These are phyloP conservation scores for Parnassius glacialis DNA, from an alignment of 2,888 invertebrate genomes.

Conservation along the genomic window DNA sequence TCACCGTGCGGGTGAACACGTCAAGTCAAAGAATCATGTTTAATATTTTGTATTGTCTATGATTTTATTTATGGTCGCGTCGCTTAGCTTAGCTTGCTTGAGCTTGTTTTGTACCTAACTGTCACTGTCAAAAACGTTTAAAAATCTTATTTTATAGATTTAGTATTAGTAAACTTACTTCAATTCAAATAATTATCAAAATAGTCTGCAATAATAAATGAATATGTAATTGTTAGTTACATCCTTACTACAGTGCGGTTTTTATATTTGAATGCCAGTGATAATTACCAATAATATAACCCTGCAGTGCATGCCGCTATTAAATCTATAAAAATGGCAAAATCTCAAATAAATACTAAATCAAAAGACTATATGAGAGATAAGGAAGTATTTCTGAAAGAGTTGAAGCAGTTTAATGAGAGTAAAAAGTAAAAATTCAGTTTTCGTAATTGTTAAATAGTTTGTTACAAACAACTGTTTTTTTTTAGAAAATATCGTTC, in stretches of 20 bases:
- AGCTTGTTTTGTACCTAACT: slow-evolving; percentile 24
- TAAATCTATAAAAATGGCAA: slow-evolving; percentile 60
- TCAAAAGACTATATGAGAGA: slow-evolving; percentile 88
- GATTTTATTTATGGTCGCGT: slow-evolving; percentile 5
- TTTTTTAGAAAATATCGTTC: slow-evolving; percentile 1
- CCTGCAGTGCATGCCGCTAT: slow-evolving; percentile 26
- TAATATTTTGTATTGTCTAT: no score
- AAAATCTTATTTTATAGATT: slow-evolving; percentile 20
- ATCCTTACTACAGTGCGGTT: not conserved
- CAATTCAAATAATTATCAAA: not conserved
- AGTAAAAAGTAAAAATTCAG: slow-evolving; percentile 89
- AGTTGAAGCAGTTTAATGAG: slow-evolving; percentile 94
- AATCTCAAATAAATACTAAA: slow-evolving; percentile 74
- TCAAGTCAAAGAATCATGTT: no score
- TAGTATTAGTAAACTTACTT: slow-evolving; percentile 4
- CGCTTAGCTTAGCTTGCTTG: slow-evolving; percentile 19
- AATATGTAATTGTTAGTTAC: not conserved
- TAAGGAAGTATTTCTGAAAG: slow-evolving; percentile 89
- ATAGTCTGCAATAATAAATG: slow-evolving; percentile 3
- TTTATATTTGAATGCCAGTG: slow-evolving; percentile 2
- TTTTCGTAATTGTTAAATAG: slow-evolving; percentile 11
- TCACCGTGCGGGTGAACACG: no score
- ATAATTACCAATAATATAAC: slow-evolving; percentile 5
- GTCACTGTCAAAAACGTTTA: slow-evolving; percentile 35
- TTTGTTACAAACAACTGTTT: not conserved